Evolutionary conservation across 2,888 invertebrate species (phyloP).

Genomic region (Machimus rusticus): DNA sequence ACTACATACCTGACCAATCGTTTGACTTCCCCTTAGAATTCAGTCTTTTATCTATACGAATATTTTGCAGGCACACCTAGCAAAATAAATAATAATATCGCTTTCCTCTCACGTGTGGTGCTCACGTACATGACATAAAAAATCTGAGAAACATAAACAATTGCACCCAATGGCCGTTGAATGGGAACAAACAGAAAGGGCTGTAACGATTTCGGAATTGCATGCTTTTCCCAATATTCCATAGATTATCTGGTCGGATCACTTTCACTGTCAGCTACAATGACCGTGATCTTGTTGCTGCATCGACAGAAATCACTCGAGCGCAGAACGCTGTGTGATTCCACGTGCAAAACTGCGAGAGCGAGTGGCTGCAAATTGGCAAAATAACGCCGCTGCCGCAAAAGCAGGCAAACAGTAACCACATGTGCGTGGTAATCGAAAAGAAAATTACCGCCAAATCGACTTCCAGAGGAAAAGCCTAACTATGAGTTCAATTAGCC

Average conservation of each 20-base stretch:
- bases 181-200: not conserved
- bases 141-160: not conserved
- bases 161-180: not conserved
- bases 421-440: not conserved
- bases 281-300: slow-evolving; percentile 51
- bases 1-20: no score
- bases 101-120: not conserved
- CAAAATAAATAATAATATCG: not conserved
- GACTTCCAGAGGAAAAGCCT: slow-evolving; percentile 46
- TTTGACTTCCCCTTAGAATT: no score
- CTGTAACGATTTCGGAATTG: not conserved
- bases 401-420: slow-evolving; percentile 30
- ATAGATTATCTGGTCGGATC: not conserved
- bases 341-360: not conserved
- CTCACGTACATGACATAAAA: not conserved
- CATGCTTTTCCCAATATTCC: not conserved
- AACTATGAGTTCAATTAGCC: slow-evolving; percentile 46
- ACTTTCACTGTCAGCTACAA: slow-evolving; percentile 50
- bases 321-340: not conserved
- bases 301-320: not conserved
- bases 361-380: not conserved
- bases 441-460: slow-evolving; percentile 35
- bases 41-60: not conserved
- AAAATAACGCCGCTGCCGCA: slow-evolving; percentile 46
- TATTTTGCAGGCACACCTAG: not conserved